Conservation (phyloP, 1,140 invertebrate genomes). For the Orchestia grillus region DNA sequence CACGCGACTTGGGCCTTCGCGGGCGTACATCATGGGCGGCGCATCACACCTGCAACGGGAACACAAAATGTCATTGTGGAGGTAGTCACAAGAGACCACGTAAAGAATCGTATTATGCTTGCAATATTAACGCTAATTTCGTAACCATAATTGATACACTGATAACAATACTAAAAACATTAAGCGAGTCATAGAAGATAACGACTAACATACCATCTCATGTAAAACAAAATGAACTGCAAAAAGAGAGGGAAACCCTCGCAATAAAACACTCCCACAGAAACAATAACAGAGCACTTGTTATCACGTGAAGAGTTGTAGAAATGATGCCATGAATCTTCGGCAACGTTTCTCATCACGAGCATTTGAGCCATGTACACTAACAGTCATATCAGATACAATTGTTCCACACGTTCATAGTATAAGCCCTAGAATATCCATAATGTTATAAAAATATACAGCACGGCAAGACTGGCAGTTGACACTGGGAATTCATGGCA, state of each 20-base stretch:
- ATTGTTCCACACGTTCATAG: too few relatives aligned
- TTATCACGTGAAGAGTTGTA: not conserved
- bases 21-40: slow-evolving; percentile 21
- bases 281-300: too few relatives aligned
- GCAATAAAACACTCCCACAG: too few relatives aligned
- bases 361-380: too few relatives aligned
- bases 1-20: not conserved
- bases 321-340: too few relatives aligned
- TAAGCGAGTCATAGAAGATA: not conserved
- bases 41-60: slow-evolving; percentile 13
- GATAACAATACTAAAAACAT: too few relatives aligned
- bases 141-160: too few relatives aligned
- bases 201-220: not conserved
- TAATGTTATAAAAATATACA: too few relatives aligned
- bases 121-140: not conserved
- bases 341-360: too few relatives aligned
- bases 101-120: not conserved
- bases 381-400: too few relatives aligned
- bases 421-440: too few relatives aligned
- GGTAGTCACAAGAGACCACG: not conserved
- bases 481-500: not conserved
- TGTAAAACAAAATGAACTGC: not conserved
- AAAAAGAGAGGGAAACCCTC: not conserved
- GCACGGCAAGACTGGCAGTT: too few relatives aligned
- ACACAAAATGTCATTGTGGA: not conserved